Conservation (phyloP, 2,113 vertebrate species). For the Gnathonemus longibarbis region DNA sequence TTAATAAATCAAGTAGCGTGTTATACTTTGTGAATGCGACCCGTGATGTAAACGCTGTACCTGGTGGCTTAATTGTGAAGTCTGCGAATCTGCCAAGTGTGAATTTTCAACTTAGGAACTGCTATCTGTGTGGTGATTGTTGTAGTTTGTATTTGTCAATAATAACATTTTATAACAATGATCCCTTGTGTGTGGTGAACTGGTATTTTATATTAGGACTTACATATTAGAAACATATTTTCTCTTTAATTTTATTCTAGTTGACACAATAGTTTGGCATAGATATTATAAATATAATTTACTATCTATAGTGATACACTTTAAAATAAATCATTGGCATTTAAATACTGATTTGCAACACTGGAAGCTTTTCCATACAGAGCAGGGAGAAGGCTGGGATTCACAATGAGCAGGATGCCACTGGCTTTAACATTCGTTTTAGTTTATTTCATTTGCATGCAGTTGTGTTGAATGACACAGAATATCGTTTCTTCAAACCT, state of each 20-base stretch:
- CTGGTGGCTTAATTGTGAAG: slow-evolving; percentile 18
- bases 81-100: slow-evolving; percentile 18
- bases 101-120: slow-evolving; percentile 15
- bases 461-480: not conserved
- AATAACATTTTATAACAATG: slow-evolving; percentile 22
- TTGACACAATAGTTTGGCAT: not conserved
- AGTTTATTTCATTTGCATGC: not conserved
- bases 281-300: not conserved
- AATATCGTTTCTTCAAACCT: not conserved
- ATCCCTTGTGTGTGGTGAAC: not conserved
- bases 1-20: slow-evolving; percentile 7
- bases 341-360: not conserved
- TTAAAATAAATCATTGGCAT: not conserved
- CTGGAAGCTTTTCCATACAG: not conserved
- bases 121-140: slow-evolving; percentile 21
- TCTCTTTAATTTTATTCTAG: not conserved
- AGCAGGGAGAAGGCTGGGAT: not conserved
- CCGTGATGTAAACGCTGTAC: slow-evolving; percentile 16
- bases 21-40: slow-evolving; percentile 18
- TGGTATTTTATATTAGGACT: not conserved
- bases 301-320: not conserved
- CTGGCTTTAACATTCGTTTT: not conserved
- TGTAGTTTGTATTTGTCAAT: slow-evolving; percentile 25
- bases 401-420: not conserved
- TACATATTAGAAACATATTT: not conserved